A percentile compares a stretch with the other conserved stretches of the same genome.
Conservation (phyloP, 37 sponge, comb jelly and placozoan species). For the Beroe ovata region DNA sequence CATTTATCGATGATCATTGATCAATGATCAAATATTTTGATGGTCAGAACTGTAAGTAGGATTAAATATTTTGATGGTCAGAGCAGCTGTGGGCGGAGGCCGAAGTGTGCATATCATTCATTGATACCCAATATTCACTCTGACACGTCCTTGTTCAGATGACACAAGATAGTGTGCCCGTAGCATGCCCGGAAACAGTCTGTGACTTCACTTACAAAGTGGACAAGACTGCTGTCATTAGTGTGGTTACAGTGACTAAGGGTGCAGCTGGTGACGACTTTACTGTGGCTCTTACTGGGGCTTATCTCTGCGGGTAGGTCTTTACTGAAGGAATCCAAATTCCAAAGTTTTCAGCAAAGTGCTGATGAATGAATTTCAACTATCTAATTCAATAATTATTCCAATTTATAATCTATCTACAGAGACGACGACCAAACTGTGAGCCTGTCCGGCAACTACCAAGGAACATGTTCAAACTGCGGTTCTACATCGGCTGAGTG, state of each 20-base stretch:
- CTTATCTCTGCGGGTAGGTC: not conserved
- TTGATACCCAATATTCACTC: too few species aligned
- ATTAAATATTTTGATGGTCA: too few species aligned
- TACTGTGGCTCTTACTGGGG: constrained; percentile 1
- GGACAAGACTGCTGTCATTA: not conserved
- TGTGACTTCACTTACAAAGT: constrained; percentile 37
- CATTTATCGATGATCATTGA: too few species aligned
- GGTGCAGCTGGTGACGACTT: not conserved
- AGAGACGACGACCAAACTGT: not conserved
- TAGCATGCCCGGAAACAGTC: not conserved
- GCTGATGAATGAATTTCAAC: too few species aligned
- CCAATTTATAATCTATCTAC: not conserved
- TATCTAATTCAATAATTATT: too few species aligned
- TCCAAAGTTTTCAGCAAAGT: too few species aligned
- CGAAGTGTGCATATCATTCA: too few species aligned
- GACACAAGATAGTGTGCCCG: constrained; percentile 2
- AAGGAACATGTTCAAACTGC: not conserved
- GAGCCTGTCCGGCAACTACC: not conserved
- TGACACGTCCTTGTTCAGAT: not conserved
- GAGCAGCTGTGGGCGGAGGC: too few species aligned
- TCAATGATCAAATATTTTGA: too few species aligned
- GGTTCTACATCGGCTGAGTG: not conserved
- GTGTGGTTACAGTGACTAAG: not conserved
- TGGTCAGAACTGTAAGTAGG: too few species aligned
- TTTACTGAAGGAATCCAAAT: too few species aligned